These are phyloP conservation scores for Oreotrochilus melanogaster DNA, from an alignment of 2,113 vertebrate species.

Conservation along the genomic window DNA sequence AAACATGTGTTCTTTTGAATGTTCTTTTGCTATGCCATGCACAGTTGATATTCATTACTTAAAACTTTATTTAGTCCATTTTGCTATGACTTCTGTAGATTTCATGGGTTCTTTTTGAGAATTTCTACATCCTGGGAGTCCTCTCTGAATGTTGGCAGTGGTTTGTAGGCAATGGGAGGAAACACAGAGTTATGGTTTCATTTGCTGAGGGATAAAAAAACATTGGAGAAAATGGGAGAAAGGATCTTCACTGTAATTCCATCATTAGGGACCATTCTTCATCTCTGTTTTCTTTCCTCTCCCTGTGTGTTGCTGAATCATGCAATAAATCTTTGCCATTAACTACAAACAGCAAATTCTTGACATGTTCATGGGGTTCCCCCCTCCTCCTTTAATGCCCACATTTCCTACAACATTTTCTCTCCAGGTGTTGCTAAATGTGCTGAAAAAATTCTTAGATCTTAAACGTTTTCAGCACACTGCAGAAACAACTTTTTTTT, in stretches of 20 bases:
- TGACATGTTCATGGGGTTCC: neutral
- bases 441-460: neutral
- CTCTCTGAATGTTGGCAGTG: neutral
- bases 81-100: constrained; percentile 13
- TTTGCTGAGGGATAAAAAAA: neutral
- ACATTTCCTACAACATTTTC: accelerated
- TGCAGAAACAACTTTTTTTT: neutral
- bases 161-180: neutral
- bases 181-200: neutral
- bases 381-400: neutral
- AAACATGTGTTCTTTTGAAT: constrained; percentile 6
- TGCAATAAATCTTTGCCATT: neutral
- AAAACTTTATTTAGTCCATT: neutral
- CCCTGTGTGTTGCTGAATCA: neutral
- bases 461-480: neutral
- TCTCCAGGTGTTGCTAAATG: neutral
- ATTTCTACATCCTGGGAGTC: neutral
- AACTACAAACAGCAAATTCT: neutral
- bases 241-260: neutral
- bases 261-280: neutral
- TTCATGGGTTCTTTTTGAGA: neutral
- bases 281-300: neutral
- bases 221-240: neutral
- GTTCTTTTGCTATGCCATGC: neutral
- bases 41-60: constrained; percentile 29